Evolutionary conservation across 2,888 invertebrate species (phyloP), one percentile per base, ranked within the genome.

Genomic region (Creontiades dilutus): DNA sequence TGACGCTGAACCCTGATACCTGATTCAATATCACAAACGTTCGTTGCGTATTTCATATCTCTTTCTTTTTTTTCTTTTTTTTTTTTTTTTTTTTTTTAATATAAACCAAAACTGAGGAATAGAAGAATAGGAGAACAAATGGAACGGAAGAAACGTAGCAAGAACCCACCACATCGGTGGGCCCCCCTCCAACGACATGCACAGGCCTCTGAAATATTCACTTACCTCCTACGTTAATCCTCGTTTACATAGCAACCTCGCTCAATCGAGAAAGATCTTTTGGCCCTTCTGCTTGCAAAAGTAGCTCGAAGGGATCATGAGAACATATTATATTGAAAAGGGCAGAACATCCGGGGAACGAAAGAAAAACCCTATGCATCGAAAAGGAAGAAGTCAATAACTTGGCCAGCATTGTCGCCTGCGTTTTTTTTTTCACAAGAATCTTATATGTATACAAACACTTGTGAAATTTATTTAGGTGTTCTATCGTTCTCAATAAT

Each of bases 21-120:
- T 88, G 88, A 78, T 88, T 88, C 88, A 88, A 88, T 88, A 88
- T 78, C 88, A 19, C 88, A 78, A 88, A 88, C 78, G 80, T 78
- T 46, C 55, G 80, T 75, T 85, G 27, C 61, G 37, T 37, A 37
- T 37, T 37, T 37, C 37, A 37, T 68, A 11, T 68, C 19, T 23
- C 16, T 61, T 61, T 23, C 19, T 37, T 37, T 46, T 81, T 81
- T 9, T 19, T 76, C 76, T 16, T 68, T 68, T 23, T n/a, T n/a
- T n/a, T n/a, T n/a, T n/a, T n/a, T n/a, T 75, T 75, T 3, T 13
- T 76, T 46, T 68, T 16, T 86, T 86, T 86, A 86, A 68, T 86
- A 86, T 23, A 86, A 37, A 68, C 37, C 37, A 68, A 37, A 86
- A 86, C 19, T 37, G 46, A 75, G 46, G 47, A 86, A 86, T 75